These are phyloP conservation scores for Trichogramma dendrolimi DNA, from an alignment of 2,888 invertebrate species.

Conservation along the genomic window DNA sequence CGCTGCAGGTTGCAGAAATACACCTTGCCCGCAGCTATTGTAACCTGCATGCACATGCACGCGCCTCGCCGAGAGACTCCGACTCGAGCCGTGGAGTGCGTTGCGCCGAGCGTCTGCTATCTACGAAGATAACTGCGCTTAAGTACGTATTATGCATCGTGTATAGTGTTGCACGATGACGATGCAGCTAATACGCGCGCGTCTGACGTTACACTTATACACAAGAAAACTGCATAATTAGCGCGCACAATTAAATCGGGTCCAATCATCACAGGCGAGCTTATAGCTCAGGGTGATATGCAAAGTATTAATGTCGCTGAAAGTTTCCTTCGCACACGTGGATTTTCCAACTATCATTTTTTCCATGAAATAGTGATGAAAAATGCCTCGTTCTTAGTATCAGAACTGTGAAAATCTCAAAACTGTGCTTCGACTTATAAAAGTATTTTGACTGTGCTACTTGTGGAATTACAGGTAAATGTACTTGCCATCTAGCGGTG, in stretches of 20 bases:
- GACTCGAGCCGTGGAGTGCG: background rate
- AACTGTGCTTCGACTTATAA: too few relatives aligned
- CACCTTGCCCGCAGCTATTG: too few relatives aligned
- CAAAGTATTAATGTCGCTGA: conserved; percentile 29
- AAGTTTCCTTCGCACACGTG: too few relatives aligned
- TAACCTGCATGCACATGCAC: background rate
- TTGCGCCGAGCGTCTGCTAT: conserved; percentile 4
- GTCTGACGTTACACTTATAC: conserved; percentile 37
- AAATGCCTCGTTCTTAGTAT: too few relatives aligned
- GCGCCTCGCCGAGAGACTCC: background rate
- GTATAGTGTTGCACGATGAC: conserved; percentile 19
- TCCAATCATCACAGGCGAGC: conserved; percentile 17
- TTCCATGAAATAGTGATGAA: too few relatives aligned
- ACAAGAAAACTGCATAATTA: conserved; percentile 42
- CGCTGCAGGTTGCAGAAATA: background rate
- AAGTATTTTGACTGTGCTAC: too few relatives aligned
- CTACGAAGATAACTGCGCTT: background rate
- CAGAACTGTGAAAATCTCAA: too few relatives aligned
- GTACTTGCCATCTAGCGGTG: too few relatives aligned
- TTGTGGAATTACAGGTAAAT: too few relatives aligned
- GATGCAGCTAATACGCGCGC: conserved; percentile 6
- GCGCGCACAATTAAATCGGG: conserved; percentile 41
- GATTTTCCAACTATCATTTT: too few relatives aligned
- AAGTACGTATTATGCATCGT: background rate
- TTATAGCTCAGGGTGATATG: conserved; percentile 40